Conservation (phyloP, 2,113 vertebrate genomes). For the Madoqua kirkii region DNA sequence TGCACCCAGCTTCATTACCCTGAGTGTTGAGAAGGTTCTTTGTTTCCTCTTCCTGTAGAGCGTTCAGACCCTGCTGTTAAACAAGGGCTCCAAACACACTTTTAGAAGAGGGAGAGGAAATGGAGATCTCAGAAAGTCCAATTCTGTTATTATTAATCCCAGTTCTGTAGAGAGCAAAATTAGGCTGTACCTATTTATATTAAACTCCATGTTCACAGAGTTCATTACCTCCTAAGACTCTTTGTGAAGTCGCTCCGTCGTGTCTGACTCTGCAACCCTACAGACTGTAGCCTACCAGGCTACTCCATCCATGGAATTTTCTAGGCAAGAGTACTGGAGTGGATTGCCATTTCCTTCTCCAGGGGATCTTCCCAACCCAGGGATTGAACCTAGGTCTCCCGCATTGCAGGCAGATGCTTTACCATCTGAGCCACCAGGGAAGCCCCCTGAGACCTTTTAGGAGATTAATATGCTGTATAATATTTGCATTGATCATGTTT, state of each 20-base stretch:
- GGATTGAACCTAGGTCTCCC: neutral
- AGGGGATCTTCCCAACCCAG: neutral
- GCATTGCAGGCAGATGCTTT: neutral
- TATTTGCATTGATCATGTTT: neutral
- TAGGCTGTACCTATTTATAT: neutral
- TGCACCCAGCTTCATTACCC: neutral
- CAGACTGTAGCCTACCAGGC: neutral
- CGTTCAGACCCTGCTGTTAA: neutral
- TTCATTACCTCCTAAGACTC: neutral
- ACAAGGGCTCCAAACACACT: neutral
- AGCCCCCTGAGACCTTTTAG: neutral
- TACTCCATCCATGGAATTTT: neutral
- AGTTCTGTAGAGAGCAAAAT: neutral
- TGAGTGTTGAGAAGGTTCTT: neutral
- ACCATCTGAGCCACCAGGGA: neutral
- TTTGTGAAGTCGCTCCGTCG: neutral
- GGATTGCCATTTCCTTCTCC: neutral
- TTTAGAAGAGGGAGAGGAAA: neutral
- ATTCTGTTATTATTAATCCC: neutral
- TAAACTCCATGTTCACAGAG: neutral
- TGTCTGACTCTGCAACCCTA: neutral
- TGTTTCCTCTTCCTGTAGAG: neutral
- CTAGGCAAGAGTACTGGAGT: neutral
- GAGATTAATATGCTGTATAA: neutral
- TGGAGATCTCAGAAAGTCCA: neutral